Conservation (phyloP, 1,140 invertebrate genomes). For the Ceratina japonica region DNA sequence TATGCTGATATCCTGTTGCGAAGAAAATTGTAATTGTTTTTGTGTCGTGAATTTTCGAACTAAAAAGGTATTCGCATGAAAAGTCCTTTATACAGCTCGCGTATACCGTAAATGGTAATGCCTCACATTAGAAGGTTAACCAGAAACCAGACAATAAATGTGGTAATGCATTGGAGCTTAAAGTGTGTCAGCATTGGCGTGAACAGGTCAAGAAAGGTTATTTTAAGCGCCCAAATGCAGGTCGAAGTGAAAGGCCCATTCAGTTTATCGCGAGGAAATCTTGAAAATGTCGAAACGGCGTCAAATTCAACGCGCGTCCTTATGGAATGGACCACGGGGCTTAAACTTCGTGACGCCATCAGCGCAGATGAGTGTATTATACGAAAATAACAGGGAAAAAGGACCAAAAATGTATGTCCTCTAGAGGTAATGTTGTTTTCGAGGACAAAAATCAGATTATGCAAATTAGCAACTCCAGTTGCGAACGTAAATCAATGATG, state of each 20-base stretch:
- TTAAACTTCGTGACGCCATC: not conserved
- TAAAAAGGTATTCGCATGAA: too few species aligned
- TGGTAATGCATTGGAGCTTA: conserved; percentile 7
- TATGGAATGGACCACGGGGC: not conserved
- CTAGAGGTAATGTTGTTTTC: not conserved
- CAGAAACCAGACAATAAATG: conserved; percentile 9
- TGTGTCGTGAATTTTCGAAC: too few species aligned
- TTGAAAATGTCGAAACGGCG: not conserved
- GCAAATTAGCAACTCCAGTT: too few species aligned
- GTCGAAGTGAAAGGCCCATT: conserved; percentile 8
- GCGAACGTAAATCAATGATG: too few species aligned
- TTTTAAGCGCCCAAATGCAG: not conserved
- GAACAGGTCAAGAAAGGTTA: conserved; percentile 16
- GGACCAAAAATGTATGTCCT: not conserved
- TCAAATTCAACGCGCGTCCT: not conserved
- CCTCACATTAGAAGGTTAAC: not conserved
- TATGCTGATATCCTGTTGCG: too few species aligned
- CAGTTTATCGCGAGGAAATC: not conserved
- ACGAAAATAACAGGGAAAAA: not conserved
- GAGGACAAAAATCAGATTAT: not conserved
- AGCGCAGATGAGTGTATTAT: too few species aligned
- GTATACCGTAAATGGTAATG: not conserved
- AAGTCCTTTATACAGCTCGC: not conserved
- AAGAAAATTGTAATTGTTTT: too few species aligned
- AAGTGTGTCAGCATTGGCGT: conserved; percentile 6